These are phyloP conservation scores for Phorcus lineatus DNA, from an alignment of 2,888 invertebrate species.

Conservation along the genomic window DNA sequence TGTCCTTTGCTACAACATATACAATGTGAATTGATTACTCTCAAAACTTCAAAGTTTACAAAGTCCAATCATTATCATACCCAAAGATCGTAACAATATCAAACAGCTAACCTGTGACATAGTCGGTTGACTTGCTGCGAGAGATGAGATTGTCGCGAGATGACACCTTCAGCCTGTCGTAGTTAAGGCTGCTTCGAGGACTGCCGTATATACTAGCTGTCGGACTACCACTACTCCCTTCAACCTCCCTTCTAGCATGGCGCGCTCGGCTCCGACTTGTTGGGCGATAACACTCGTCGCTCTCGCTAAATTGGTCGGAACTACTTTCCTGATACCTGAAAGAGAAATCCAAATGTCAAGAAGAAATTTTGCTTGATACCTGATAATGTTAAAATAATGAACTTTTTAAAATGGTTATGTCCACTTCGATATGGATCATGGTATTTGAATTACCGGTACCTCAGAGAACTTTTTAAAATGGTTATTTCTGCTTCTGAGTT, in stretches of 20 bases:
- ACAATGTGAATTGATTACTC: no score
- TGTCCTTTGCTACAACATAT: constrained; percentile 50
- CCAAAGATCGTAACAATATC: no score
- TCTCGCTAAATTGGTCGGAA: constrained; percentile 65
- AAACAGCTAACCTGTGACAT: neutral
- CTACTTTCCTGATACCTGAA: constrained; percentile 57
- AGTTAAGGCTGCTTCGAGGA: constrained; percentile 44
- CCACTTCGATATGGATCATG: neutral
- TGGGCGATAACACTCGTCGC: constrained; percentile 54
- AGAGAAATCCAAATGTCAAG: neutral
- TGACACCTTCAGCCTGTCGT: constrained; percentile 12
- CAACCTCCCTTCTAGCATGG: constrained; percentile 50
- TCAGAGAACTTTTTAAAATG: no score
- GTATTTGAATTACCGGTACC: no score
- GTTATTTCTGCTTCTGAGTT: no score
- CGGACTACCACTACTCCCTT: constrained; percentile 68
- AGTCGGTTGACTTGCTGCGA: constrained; percentile 14
- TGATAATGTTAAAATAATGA: no score
- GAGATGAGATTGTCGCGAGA: neutral
- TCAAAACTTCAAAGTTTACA: no score
- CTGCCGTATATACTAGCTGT: constrained; percentile 53
- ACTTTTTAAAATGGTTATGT: no score
- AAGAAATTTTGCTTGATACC: no score
- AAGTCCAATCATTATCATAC: no score
- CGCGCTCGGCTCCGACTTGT: constrained; percentile 23